Evolutionary conservation across 2,113 vertebrate genomes (phyloP), one percentile per base, ranked within the genome.

Genomic region (Rhipidura dahli): DNA sequence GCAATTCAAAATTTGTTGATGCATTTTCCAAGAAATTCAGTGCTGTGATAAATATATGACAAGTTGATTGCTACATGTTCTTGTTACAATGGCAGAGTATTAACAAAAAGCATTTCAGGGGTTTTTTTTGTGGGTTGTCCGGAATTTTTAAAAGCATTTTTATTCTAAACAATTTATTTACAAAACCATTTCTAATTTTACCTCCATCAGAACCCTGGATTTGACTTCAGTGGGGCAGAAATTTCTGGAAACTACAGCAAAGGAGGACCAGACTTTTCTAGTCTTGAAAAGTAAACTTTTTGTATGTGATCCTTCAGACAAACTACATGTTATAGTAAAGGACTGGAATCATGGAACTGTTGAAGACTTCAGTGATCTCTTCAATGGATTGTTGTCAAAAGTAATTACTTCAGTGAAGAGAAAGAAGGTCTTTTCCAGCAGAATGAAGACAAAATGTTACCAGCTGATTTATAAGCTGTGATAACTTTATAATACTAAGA

Each of bases 171-270:
- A 40, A 69, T 60, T 30, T 54, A 9, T 71, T 42, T 47, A 24
- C 17, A 76, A 33, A 40, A 31, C 65, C 4, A 4, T 47, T 60
- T 69, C 83, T 24, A 65, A 20, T 94, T 51, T 94, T 69, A 10
- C 3, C 63, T 57, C 60, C 65, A 83, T 92, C 97, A 99, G 99
- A 99, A 99, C 93, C 99, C 99, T 97, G 99, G 99, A 88, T 99
- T 99, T 98, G 99, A 99, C 97, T 99, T 99, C 98, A 99, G 99
- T 2, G 99, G 99, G 24, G 99, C 99, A 97, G 99, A 99, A 97
- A 99, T 99, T 90, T 99, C 99, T 93, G 99, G 99, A 90, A 99
- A 99, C 93, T 99, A 99, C 96, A 98, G 97, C 64, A 98, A 99
- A 64, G 99, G 99, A 45, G 99, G 99, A 95, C 99, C 99, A 21